Evolutionary conservation across 2,113 vertebrate genomes (phyloP), one percentile per base, ranked within the genome.

Genomic region (Rousettus leschenaultii): DNA sequence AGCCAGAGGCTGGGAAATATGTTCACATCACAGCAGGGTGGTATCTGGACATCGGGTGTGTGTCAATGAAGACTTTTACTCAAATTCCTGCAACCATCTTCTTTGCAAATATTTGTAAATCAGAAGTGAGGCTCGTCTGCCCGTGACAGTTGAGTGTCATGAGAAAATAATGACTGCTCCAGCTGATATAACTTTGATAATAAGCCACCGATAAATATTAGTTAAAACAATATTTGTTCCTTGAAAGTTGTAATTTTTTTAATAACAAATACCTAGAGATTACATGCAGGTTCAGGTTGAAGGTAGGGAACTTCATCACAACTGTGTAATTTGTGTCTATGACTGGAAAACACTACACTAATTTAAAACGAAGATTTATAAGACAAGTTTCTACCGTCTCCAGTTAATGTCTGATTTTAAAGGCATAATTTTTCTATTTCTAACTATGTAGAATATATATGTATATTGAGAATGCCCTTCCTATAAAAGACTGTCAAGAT

Each of bases 311-410:
- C 83, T 71, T 94, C 63, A 68, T 68, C 91, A 43, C 18, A 70
- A 74, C 45, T 93, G 30, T 86, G 51, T 59, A 61, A 89, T 82
- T 30, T 92, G 5, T 79, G 55, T 73, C 88, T 77, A 63, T n/a
- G n/a, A 93, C 30, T 94, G 4, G 28, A 96, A 94, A 92, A 71
- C 14, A 28, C 48, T 30, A 74, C 2, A 75, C 19, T 71, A 85
- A 63, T 65, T 80, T 89, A 86, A 87, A 94, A 82, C 30, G 80
- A 89, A 82, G 43, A 78, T 75, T 94, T 79, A 8, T 73, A 70
- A 84, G 61, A 48, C 10, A 80, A 35, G n/a, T 77, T 68, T 43
- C 48, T 90, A 35, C 10, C 21, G 43, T 80, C 61, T 66, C 28
- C 68, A 26, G 48, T 59, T 79, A 94, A 51, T 61, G 5, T 65